Percentiles rank a stretch among this genome's conserved stretches.
Evolutionary conservation across 2,113 vertebrate genomes (phyloP).

Genomic region (Passer domesticus): DNA sequence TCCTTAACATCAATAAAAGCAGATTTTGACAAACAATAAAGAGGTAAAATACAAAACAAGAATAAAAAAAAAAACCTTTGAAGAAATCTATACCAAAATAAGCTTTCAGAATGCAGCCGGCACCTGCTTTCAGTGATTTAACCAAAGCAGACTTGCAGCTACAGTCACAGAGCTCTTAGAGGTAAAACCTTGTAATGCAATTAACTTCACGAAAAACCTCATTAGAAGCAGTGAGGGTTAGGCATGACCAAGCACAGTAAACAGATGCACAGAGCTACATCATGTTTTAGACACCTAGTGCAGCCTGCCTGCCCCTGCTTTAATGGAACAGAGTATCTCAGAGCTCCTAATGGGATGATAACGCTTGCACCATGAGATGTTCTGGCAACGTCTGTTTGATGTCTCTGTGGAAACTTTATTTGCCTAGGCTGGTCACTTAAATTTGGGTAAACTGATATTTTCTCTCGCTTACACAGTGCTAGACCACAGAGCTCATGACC

Average conservation of each 20-base stretch:
- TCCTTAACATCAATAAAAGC: neutral
- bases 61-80: neutral
- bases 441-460: neutral
- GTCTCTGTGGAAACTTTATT: slow-evolving; percentile 7
- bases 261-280: neutral
- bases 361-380: neutral
- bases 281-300: slow-evolving; percentile 29
- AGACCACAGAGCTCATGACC: neutral
- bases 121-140: neutral
- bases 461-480: neutral
- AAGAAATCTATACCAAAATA: neutral
- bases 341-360: slow-evolving; percentile 38
- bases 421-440: neutral
- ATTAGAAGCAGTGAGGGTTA: slow-evolving; percentile 20
- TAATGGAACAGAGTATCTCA: slow-evolving; percentile 52
- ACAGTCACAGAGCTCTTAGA: neutral
- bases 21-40: neutral
- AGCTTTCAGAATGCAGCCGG: neutral
- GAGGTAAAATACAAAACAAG: neutral
- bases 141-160: neutral
- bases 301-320: neutral
- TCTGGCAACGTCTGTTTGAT: slow-evolving; percentile 13
- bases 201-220: slow-evolving; percentile 5
- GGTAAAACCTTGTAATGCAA: slow-evolving; percentile 12
- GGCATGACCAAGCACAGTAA: slow-evolving; percentile 5